These are phyloP conservation scores for Xyliphius kryptos DNA, from an alignment of 2,113 vertebrate species.

Conservation along the genomic window DNA sequence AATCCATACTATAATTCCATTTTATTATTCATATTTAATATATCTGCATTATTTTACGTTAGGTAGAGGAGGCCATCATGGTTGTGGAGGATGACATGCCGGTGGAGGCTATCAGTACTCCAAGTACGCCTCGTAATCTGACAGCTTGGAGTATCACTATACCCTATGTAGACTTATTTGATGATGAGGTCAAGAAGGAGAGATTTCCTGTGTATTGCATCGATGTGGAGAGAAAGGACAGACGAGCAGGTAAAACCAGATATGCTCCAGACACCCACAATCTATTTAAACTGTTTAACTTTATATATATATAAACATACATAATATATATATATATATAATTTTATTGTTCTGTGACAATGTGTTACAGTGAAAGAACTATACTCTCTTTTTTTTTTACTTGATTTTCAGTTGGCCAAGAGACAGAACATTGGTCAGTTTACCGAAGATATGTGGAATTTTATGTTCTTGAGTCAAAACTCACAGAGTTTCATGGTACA, in stretches of 20 bases:
- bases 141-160: conserved; percentile 92
- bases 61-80: conserved; percentile 96
- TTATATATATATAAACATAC: too few relatives aligned
- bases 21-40: too few relatives aligned
- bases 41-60: too few relatives aligned
- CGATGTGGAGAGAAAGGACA: conserved; percentile 92
- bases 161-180: conserved; percentile 91
- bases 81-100: conserved; percentile 93
- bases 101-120: conserved; percentile 80
- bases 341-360: background rate
- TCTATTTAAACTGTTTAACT: too few relatives aligned
- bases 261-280: too few relatives aligned
- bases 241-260: conserved; percentile 73
- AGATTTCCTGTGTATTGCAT: conserved; percentile 94
- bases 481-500: conserved; percentile 95
- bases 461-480: conserved; percentile 93
- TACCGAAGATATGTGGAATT: conserved; percentile 94
- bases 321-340: background rate
- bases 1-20: too few relatives aligned
- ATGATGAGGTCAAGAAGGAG: conserved; percentile 85
- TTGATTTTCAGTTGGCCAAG: conserved; percentile 78
- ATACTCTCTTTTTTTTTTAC: conserved; percentile 13
- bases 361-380: background rate
- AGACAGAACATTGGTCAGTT: conserved; percentile 90
- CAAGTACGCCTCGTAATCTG: conserved; percentile 89